Percentiles rank a stretch among this genome's conserved stretches.
Conservation (phyloP, 2,797 vertebrate species). For the Buceros bicornis region DNA sequence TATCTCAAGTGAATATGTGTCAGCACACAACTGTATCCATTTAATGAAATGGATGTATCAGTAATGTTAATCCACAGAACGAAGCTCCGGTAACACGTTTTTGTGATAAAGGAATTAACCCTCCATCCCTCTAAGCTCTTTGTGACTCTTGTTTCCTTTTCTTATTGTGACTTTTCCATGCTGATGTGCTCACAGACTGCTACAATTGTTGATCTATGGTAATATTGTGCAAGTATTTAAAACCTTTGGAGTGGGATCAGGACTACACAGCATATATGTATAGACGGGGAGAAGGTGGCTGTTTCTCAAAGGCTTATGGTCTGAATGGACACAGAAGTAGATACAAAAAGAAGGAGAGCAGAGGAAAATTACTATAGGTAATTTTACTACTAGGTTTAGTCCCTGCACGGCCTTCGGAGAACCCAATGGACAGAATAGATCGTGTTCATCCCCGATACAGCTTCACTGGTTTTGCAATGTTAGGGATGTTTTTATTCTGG, state of each 20-base stretch:
- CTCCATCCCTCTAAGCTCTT: not conserved
- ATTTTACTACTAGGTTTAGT: not conserved
- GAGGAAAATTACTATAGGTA: not conserved
- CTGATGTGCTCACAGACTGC: not conserved
- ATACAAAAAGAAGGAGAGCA: not conserved
- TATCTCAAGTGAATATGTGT: not conserved
- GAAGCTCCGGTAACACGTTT: not conserved
- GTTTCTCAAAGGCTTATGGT: not conserved
- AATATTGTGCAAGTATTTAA: not conserved
- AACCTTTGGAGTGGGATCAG: not conserved
- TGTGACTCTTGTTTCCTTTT: not conserved
- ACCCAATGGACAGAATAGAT: not conserved
- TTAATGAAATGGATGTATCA: constrained; percentile 15
- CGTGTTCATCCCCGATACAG: not conserved
- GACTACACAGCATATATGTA: not conserved
- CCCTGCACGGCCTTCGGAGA: not conserved
- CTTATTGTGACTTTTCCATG: not conserved
- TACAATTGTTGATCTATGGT: not conserved
- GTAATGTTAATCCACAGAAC: constrained; percentile 13
- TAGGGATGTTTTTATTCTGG: not conserved
- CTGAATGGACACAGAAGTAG: not conserved
- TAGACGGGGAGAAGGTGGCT: not conserved
- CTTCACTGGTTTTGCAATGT: not conserved
- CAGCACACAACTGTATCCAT: constrained; percentile 4
- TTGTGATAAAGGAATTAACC: constrained; percentile 23